Conservation (phyloP, 2,113 vertebrate genomes). For the Pterocles burchelli region DNA sequence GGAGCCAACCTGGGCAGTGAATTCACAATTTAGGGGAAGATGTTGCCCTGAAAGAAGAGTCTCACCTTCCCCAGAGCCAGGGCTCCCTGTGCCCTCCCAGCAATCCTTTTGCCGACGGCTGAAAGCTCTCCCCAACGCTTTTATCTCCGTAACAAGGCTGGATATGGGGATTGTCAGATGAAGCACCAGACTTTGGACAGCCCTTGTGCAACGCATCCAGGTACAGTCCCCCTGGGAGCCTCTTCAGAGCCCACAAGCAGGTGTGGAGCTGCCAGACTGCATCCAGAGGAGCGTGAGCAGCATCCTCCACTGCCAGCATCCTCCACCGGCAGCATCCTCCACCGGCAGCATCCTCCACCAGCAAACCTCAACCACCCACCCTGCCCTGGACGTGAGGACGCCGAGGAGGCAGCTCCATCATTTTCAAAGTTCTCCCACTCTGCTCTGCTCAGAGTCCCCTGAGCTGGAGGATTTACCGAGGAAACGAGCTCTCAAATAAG, state of each 20-base stretch:
- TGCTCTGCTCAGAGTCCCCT: fast-evolving
- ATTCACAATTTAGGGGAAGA: neutral
- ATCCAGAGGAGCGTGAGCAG: neutral
- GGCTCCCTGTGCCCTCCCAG: neutral
- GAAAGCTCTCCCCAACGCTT: neutral
- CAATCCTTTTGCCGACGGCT: neutral
- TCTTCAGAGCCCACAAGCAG: neutral
- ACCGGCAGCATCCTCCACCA: neutral
- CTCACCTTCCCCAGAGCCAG: neutral
- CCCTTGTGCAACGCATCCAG: neutral
- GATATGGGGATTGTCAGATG: neutral
- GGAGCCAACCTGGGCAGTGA: neutral
- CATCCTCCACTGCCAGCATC: too few relatives aligned
- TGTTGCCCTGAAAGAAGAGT: neutral
- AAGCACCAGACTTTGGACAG: neutral
- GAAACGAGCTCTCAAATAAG: neutral
- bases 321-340: neutral
- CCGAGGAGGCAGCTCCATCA: neutral
- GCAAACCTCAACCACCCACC: neutral
- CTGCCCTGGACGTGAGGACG: neutral
- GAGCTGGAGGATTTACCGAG: neutral
- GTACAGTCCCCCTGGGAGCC: neutral
- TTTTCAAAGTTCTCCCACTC: neutral
- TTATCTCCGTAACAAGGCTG: neutral
- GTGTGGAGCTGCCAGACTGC: neutral